Evolutionary conservation across 2,113 vertebrate genomes (phyloP), one percentile per base, ranked within the genome.

Genomic region (Hoplias malabaricus): DNA sequence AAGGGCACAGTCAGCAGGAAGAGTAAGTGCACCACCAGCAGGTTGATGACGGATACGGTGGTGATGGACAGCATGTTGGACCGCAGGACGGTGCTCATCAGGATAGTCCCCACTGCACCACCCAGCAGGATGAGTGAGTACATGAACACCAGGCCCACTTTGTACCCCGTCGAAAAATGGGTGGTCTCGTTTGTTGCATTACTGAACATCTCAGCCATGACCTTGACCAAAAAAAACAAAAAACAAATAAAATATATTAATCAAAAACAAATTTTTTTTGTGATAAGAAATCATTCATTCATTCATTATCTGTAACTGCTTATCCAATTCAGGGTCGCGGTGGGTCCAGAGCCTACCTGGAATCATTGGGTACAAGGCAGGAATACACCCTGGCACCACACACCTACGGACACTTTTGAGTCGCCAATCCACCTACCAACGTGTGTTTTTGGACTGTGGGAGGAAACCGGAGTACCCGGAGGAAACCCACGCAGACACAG

Each of bases 1-100:
- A 96, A 95, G 0, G 94, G 95, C 29, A 96, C 86, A 0, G 94
- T 95, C 57, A 93, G 34, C 14, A 96, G 90, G 7, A 95, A 94
- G 6, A 94, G 54, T 1, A 86, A 50, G 43, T 96, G 95, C 1
- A 94, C 87, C 19, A 90, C 80, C 0, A 96, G 88, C 25, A 96
- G 87, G 83, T 96, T 95, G 31, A 95, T 62, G 0, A 95, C 88
- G 0, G 92, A 93, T 0, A 91, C 92, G 0, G 90, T 95, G 34
- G 95, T 96, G 84, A 93, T 88, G 0, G 95, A 95, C 2, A 91
- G 87, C 2, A 88, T 85, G 83, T 93, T 94, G 87, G 93, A 93
- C 80, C 91, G 93, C 16, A 95, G 84, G 6, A 88, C 77, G 53
- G 88, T 93, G 0, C 87, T 79, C 85, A 94, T 94, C 0, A 79